These are phyloP conservation scores for Apus apus DNA, from an alignment of 2,113 vertebrate species.

Conservation along the genomic window DNA sequence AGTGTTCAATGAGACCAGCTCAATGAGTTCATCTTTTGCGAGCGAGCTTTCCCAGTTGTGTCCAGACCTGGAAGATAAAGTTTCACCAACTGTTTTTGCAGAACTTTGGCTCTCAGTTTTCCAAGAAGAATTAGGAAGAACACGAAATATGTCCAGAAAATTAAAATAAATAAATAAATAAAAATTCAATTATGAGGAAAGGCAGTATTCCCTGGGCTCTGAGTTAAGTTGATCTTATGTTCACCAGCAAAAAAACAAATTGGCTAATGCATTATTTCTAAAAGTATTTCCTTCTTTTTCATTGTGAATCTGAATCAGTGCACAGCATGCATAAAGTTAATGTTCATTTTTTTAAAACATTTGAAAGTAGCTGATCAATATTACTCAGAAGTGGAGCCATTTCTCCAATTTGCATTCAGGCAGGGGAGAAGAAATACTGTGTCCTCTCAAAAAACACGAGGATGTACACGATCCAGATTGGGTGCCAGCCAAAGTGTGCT, in stretches of 20 bases:
- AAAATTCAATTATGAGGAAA: not conserved
- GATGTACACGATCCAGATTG: constrained; percentile 58
- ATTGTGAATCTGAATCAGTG: not conserved
- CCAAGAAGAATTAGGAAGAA: not conserved
- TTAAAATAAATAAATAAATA: not conserved
- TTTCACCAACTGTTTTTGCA: not conserved
- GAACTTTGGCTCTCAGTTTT: not conserved
- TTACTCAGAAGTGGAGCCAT: not conserved
- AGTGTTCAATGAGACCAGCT: not conserved
- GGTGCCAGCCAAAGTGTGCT: constrained; percentile 80
- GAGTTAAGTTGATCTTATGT: not conserved
- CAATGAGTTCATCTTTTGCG: not conserved
- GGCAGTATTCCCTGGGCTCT: not conserved
- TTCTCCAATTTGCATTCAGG: constrained; percentile 63
- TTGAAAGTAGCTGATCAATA: not conserved
- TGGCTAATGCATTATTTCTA: not conserved
- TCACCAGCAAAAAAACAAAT: not conserved
- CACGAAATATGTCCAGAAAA: not conserved
- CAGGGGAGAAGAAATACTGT: constrained; percentile 68
- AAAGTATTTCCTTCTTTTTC: not conserved
- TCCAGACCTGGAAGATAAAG: not conserved
- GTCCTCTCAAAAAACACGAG: constrained; percentile 62
- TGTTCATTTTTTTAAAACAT: not conserved
- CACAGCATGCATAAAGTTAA: not conserved
- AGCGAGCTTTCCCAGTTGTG: not conserved